These are phyloP conservation scores for Andrena dorsata DNA, from an alignment of 2,888 invertebrate species.

Conservation along the genomic window DNA sequence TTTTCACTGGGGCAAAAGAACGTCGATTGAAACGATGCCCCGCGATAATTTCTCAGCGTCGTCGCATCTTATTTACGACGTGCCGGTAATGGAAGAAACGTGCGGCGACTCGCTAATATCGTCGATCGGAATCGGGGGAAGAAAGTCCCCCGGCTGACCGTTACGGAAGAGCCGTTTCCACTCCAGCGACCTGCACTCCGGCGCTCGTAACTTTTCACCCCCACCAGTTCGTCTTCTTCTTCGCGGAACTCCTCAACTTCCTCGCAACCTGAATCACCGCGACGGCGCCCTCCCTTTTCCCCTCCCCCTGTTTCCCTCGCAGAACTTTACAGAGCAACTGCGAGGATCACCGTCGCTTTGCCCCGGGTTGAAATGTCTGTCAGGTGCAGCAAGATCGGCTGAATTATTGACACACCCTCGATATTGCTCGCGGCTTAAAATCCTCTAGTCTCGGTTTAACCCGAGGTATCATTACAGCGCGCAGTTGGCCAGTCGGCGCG, in stretches of 20 bases:
- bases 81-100: slow-evolving; percentile 79
- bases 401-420: too few relatives aligned
- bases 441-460: slow-evolving; percentile 50
- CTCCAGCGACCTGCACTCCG: slow-evolving; percentile 45
- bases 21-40: slow-evolving; percentile 66
- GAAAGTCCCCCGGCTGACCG: slow-evolving; percentile 55
- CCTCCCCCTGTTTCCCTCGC: background rate
- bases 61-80: slow-evolving; percentile 78
- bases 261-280: slow-evolving; percentile 30
- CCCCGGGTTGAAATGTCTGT: background rate
- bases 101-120: slow-evolving; percentile 78
- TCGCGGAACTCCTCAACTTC: background rate
- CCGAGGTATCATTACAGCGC: too few relatives aligned
- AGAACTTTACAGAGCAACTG: slow-evolving; percentile 9
- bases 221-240: slow-evolving; percentile 10
- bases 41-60: slow-evolving; percentile 74
- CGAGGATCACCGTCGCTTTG: background rate
- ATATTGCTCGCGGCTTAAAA: slow-evolving; percentile 15
- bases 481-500: background rate
- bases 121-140: slow-evolving; percentile 70
- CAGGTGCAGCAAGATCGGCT: too few relatives aligned
- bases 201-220: slow-evolving; percentile 51
- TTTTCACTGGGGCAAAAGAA: slow-evolving; percentile 63
- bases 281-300: background rate
- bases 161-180: slow-evolving; percentile 60